Base-by-base conservation (phyloP, 2,888 invertebrate genomes). In the Drosophila pegasa region DNA sequence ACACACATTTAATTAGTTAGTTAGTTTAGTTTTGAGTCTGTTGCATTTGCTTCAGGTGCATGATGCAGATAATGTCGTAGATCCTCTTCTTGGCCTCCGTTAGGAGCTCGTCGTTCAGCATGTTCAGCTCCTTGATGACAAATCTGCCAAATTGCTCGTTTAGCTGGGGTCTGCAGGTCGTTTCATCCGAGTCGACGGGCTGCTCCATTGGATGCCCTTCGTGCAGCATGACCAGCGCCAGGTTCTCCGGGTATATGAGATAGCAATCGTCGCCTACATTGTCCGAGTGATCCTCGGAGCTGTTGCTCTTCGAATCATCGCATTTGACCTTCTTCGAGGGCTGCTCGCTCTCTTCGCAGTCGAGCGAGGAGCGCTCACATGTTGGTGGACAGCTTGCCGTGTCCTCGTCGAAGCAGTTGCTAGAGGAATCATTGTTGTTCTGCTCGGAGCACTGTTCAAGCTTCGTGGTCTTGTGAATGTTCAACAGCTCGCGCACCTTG, bases 31-130 rank as follows among this genome's bases (percentile, higher is more conserved):
- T 47, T 0, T 57, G 59, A 37, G 50, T 60, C 16, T 54, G 22
- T 14, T 52, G 22, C 16, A 65, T 18, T 54, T 84, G 84, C 25
- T 76, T 75, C 41, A 48, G 51, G 41, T 78, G 78, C 62, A 81
- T 58, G 12, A 6, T 29, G 14, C 73, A 71, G 37, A 84, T 58
- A 2, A 81, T 12, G 40, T 83, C 72, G 43, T 65, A 80, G 4
- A 84, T 80, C 43, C 33, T 48, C 0, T 59, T 37, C 29, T 83
- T 83, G 4, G 83, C 78, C 35, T 78, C 75, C 2, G 64, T 50
- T 0, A 75, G 43, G 14, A 83, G 48, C 57, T 80, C 75, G 22
- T 66, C 61, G n/a, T 47, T 67, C 1, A 80, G 35, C 22, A 68
- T 52, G 6, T 57, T 50, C 3, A 80, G 29, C 48, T 83, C 84